Evolutionary conservation across 2,888 invertebrate species (phyloP).

Genomic region (Neoaliturus tenellus): DNA sequence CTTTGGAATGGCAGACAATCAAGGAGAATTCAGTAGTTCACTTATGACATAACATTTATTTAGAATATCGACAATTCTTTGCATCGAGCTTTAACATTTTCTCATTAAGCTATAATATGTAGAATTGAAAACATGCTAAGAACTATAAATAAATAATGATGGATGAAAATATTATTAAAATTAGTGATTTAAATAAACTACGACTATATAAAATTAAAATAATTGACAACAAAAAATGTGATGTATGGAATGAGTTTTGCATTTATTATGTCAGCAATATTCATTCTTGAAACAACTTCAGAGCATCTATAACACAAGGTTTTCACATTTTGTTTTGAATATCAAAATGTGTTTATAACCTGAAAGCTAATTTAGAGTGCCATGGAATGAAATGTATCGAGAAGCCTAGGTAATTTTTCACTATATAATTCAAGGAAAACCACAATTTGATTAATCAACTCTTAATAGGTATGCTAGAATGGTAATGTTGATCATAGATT

Average conservation of each 20-base stretch:
- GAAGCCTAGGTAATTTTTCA: not conserved
- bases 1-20: not conserved
- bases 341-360: no score
- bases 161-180: no score
- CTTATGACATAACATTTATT: conserved; percentile 31
- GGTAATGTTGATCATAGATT: not conserved
- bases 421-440: not conserved
- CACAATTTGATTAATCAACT: not conserved
- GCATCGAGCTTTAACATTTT: not conserved
- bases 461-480: not conserved
- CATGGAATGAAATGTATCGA: not conserved
- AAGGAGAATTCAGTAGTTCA: not conserved
- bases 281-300: no score
- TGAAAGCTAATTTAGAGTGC: no score
- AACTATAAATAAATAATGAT: no score
- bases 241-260: no score
- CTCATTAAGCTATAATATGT: not conserved
- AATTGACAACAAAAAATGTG: no score
- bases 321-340: no score
- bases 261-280: no score
- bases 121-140: not conserved
- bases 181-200: not conserved
- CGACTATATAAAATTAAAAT: not conserved
- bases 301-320: no score
- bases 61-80: conserved; percentile 41